Percentiles rank a stretch among this genome's conserved stretches.
Evolutionary conservation across 2,797 vertebrate genomes (phyloP).

Genomic region (Muscicapa comitata): DNA sequence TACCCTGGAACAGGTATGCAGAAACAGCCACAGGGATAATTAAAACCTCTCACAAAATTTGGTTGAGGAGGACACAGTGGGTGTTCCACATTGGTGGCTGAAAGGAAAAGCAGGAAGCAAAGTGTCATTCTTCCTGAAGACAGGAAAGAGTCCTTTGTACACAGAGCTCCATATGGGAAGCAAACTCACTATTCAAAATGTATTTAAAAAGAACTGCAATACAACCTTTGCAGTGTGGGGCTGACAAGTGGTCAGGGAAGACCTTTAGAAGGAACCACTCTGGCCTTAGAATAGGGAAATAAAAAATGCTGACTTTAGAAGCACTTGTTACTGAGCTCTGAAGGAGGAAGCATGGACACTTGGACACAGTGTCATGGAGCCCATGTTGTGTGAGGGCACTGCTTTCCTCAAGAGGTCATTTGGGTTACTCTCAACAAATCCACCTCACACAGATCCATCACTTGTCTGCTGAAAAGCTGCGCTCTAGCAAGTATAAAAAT

Average conservation of each 20-base stretch:
- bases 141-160: background rate
- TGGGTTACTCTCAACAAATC: background rate
- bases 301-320: background rate
- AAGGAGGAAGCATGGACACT: background rate
- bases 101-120: background rate
- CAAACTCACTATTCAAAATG: background rate
- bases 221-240: background rate
- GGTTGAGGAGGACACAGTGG: constrained; percentile 80
- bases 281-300: background rate
- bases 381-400: background rate
- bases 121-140: background rate
- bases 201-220: background rate
- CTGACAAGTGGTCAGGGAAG: background rate
- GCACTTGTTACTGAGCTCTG: background rate
- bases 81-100: constrained; percentile 87
- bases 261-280: background rate
- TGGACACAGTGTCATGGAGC: background rate
- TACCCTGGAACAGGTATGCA: constrained; percentile 89
- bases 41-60: constrained; percentile 87
- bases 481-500: background rate
- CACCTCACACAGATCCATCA: background rate
- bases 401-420: background rate
- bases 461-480: background rate
- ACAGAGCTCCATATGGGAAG: background rate
- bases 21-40: constrained; percentile 91